Base-by-base conservation (phyloP, 2,113 vertebrate species). In the Emydocephalus ijimae region DNA sequence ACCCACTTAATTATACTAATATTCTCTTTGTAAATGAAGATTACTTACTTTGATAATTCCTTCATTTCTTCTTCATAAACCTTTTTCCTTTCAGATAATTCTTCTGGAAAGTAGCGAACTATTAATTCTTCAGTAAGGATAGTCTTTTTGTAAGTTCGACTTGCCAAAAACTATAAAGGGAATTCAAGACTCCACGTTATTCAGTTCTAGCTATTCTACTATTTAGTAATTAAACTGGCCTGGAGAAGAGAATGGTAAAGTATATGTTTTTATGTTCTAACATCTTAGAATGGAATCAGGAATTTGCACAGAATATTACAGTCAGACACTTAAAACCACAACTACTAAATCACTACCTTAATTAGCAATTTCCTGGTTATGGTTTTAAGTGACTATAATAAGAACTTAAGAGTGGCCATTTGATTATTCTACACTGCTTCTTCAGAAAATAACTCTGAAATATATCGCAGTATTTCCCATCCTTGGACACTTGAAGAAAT, bases 51-150 rank as follows among this genome's bases (percentile, higher is more conserved):
- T 88, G 98, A 98, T 26, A 99, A 97, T 95, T 99, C 98, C 89
- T 97, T 98, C 98, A 99, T 98, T 97, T 99, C 99, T 95, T 99
- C 99, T 93, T 99, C 98, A 45, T 98, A 98, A 94, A 99, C 97
- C 96, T 98, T 99, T 96, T 98, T 99, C 95, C 99, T 98, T 94
- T 99, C 98, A 6, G 97, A 97, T 93, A 99, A 97, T 91, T 99
- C 99, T 10, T 98, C 98, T 61, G 97, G 97, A 85, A 99, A 97
- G 96, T 98, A 99, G 61, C 95, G 97, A 96, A 97, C 96, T 95
- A 99, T 98, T 88, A 99, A 96, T 89, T 98, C 98, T 97, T 99
- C 98, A 90, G 98, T 98, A 95, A 99, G 97, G 95, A 98, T 64
- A 2, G 98, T 99, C 96, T 98, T 98, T 92, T 97, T 98, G 94